Evolutionary conservation across 2,113 vertebrate species (phyloP).

Genomic region (Actenoides hombroni): DNA sequence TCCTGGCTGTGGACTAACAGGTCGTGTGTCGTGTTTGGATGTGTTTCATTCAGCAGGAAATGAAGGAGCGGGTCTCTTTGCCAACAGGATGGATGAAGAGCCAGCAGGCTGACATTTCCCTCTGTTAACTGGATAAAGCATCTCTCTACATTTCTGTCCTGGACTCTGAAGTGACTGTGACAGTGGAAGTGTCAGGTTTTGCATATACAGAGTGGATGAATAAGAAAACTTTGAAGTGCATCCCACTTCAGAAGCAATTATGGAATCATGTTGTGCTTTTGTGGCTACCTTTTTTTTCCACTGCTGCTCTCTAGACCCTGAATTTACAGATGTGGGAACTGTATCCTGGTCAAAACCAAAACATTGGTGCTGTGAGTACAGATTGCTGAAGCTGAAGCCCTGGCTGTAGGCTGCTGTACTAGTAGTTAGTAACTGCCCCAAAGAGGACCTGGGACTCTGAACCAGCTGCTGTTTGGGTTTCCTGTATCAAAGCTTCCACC

Average conservation of each 20-base stretch:
- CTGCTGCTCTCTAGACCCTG: not conserved
- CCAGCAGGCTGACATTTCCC: not conserved
- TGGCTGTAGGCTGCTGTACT: not conserved
- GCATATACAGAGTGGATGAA: not conserved
- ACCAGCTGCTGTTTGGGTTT: not conserved
- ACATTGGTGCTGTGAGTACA: not conserved
- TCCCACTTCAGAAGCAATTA: not conserved
- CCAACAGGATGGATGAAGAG: not conserved
- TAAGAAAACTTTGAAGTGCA: not conserved
- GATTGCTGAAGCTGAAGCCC: not conserved
- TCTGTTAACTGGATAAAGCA: not conserved
- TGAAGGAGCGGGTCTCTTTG: constrained; percentile 16
- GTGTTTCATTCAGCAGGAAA: constrained; percentile 54
- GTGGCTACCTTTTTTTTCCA: not conserved
- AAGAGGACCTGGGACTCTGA: not conserved
- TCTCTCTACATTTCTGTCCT: not conserved
- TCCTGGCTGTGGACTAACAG: not conserved
- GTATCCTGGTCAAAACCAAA: not conserved
- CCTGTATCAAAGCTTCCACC: not conserved
- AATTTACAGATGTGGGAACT: not conserved
- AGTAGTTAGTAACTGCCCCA: not conserved
- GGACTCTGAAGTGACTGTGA: not conserved
- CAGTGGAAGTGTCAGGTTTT: not conserved
- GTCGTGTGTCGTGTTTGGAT: not conserved
- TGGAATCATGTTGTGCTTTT: not conserved